These are phyloP conservation scores for Psilanteris sp. DNA, from an alignment of 1,140 invertebrate species.

Conservation along the genomic window DNA sequence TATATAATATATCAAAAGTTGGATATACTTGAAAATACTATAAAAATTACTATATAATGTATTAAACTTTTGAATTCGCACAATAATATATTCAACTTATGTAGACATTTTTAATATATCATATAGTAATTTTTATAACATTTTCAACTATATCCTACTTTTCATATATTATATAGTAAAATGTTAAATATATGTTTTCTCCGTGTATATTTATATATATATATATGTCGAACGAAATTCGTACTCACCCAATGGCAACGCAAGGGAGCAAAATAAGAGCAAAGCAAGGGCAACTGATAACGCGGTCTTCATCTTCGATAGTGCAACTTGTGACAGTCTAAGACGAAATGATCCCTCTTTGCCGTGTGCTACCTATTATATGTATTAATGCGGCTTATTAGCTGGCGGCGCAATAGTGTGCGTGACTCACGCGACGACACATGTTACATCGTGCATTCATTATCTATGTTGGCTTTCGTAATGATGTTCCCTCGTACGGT, in stretches of 20 bases:
- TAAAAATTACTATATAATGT: too few relatives aligned
- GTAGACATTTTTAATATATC: too few relatives aligned
- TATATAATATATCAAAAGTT: too few relatives aligned
- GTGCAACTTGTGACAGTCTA: conserved; percentile 61
- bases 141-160: too few relatives aligned
- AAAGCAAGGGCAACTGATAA: conserved; percentile 37
- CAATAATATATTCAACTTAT: too few relatives aligned
- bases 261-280: conserved; percentile 31
- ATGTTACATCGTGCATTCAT: conserved; percentile 49
- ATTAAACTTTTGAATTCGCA: too few relatives aligned
- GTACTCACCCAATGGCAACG: conserved; percentile 54
- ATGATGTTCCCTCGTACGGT: background rate
- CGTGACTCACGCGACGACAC: conserved; percentile 22
- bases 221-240: conserved; percentile 22
- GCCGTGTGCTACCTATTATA: conserved; percentile 67
- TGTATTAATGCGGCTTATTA: conserved; percentile 47
- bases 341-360: conserved; percentile 71
- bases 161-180: too few relatives aligned
- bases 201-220: too few relatives aligned
- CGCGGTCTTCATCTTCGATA: conserved; percentile 61
- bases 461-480: conserved; percentile 39
- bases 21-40: too few relatives aligned
- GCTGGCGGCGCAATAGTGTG: conserved; percentile 10
- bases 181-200: too few relatives aligned
- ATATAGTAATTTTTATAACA: too few relatives aligned